These are phyloP conservation scores for Chouioia cunea DNA, from an alignment of 2,888 invertebrate genomes.

Conservation along the genomic window DNA sequence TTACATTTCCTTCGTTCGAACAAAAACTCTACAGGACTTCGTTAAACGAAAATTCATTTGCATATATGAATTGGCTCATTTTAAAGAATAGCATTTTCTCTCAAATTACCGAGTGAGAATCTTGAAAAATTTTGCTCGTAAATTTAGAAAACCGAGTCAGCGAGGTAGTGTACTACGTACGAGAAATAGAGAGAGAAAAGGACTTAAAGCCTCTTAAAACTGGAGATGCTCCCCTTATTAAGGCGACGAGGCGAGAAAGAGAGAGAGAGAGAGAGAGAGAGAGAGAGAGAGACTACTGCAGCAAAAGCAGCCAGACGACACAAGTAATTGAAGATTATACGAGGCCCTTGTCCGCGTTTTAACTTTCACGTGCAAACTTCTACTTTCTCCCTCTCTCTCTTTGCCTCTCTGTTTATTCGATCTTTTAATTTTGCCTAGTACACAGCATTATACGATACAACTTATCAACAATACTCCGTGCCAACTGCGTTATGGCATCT, in stretches of 20 bases:
- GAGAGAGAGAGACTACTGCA: not conserved
- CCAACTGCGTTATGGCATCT: conserved; percentile 5
- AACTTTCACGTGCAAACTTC: not conserved
- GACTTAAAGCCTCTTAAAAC: conserved; percentile 31
- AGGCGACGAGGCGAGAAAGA: not conserved
- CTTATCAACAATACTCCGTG: conserved; percentile 2
- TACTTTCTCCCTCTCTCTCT: not conserved
- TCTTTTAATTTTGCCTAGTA: not conserved
- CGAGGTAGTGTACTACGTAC: not conserved
- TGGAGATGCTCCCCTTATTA: conserved; percentile 35
- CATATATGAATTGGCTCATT: too few relatives aligned
- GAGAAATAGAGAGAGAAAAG: not conserved
- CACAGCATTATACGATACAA: conserved; percentile 10
- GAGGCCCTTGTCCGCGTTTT: not conserved
- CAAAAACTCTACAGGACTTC: too few relatives aligned
- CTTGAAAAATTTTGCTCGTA: not conserved
- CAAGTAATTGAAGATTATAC: conserved; percentile 27
- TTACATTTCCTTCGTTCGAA: too few relatives aligned
- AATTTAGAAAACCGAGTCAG: conserved; percentile 5
- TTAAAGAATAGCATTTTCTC: too few relatives aligned
- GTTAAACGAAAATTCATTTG: too few relatives aligned
- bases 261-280: too few relatives aligned
- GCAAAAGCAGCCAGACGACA: conserved; percentile 4
- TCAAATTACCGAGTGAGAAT: too few relatives aligned
- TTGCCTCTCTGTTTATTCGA: too few relatives aligned